These are phyloP conservation scores for Aethina tumida DNA, from an alignment of 1,140 invertebrate genomes.

Conservation along the genomic window DNA sequence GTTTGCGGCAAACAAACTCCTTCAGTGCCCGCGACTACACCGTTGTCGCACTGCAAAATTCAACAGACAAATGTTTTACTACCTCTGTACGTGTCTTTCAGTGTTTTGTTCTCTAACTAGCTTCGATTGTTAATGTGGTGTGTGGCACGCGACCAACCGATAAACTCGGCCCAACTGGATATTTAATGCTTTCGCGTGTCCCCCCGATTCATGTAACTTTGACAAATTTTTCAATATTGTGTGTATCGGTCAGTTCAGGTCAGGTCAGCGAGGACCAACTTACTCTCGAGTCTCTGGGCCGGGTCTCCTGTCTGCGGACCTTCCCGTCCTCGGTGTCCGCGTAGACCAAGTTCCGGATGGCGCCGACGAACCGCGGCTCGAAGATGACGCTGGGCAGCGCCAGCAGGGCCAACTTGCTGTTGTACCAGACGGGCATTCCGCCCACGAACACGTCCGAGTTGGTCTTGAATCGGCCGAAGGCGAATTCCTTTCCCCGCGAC, in stretches of 20 bases:
- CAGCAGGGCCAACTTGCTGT: constrained; percentile 69
- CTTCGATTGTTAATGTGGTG: too few relatives aligned
- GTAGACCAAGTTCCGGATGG: constrained; percentile 78
- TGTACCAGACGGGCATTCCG: constrained; percentile 82
- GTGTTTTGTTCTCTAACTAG: too few relatives aligned
- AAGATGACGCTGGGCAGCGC: constrained; percentile 83
- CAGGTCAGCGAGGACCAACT: constrained; percentile 19
- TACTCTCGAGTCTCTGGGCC: constrained; percentile 68
- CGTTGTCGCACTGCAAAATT: constrained; percentile 35
- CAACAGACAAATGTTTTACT: too few relatives aligned
- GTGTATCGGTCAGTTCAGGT: neutral
- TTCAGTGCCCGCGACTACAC: constrained; percentile 30
- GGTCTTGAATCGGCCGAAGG: constrained; percentile 70
- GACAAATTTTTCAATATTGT: too few relatives aligned
- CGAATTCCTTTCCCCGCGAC: constrained; percentile 74
- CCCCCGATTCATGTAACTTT: too few relatives aligned
- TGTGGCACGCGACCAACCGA: too few relatives aligned
- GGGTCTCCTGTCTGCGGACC: constrained; percentile 65
- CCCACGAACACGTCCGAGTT: constrained; percentile 90
- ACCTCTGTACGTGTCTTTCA: too few relatives aligned
- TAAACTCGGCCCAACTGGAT: too few relatives aligned
- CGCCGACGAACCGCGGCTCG: constrained; percentile 78
- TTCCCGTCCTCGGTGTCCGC: constrained; percentile 61
- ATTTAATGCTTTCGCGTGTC: too few relatives aligned
- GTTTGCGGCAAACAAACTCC: constrained; percentile 33